Evolutionary conservation across 2,113 vertebrate species (phyloP).

Genomic region (Cyprinodon brontotheroides): DNA sequence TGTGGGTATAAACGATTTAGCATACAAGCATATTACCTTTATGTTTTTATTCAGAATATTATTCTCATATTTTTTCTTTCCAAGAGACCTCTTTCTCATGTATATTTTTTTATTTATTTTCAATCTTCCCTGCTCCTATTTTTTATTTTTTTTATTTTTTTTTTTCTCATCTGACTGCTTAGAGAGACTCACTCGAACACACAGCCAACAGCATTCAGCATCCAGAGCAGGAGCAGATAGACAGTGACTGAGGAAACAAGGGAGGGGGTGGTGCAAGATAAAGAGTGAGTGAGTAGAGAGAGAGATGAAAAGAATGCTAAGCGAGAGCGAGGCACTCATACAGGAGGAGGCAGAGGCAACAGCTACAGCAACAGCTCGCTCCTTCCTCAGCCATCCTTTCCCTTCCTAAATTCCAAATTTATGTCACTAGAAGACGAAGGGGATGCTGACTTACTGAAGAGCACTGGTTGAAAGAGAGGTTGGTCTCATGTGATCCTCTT

Average conservation of each 20-base stretch:
- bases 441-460: slow-evolving; percentile 50
- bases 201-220: slow-evolving; percentile 61
- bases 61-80: not conserved
- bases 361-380: slow-evolving; percentile 60
- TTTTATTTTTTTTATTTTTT: slow-evolving; percentile 48
- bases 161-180: slow-evolving; percentile 44
- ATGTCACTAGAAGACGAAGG: slow-evolving; percentile 51
- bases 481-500: slow-evolving; percentile 17
- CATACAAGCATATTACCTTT: too few species aligned
- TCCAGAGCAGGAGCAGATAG: slow-evolving; percentile 64
- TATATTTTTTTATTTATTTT: not conserved
- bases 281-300: slow-evolving; percentile 43
- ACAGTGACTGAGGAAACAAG: slow-evolving; percentile 54
- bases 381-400: slow-evolving; percentile 54
- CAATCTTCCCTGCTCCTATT: not conserved
- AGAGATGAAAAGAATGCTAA: slow-evolving; percentile 62
- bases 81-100: not conserved
- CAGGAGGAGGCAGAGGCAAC: slow-evolving; percentile 63
- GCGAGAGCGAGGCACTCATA: slow-evolving; percentile 55
- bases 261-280: slow-evolving; percentile 36
- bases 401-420: slow-evolving; percentile 50
- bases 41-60: not conserved
- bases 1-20: not conserved
- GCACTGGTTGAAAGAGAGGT: slow-evolving; percentile 28
- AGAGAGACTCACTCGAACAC: slow-evolving; percentile 63